phyloP scores from a whole-genome alignment of 2,113 vertebrate species.

The Pygathrix nemaeus region DNA sequence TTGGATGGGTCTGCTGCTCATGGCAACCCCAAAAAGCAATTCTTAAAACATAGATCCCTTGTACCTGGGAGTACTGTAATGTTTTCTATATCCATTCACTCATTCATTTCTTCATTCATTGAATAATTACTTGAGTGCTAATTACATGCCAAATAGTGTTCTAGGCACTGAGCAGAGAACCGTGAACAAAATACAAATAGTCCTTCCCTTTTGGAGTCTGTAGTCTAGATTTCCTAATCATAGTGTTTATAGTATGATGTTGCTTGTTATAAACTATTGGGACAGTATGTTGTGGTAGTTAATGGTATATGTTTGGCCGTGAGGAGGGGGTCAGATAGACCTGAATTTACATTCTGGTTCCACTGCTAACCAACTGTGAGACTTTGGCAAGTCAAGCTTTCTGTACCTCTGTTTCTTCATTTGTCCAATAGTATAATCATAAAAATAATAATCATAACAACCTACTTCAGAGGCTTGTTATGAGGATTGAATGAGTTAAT shows the following conservation, averaged over 20 bases:
- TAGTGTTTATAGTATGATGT: accelerated
- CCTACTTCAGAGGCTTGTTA: not conserved
- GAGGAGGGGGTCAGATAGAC: not conserved
- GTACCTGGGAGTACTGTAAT: too few species aligned
- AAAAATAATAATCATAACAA: accelerated
- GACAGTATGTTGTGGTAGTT: not conserved
- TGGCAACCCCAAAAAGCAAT: not conserved
- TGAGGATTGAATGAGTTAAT: not conserved
- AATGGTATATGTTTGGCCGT: not conserved
- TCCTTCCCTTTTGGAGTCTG: not conserved
- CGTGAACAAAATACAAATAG: not conserved
- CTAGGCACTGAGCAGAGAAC: not conserved
- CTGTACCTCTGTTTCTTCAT: not conserved
- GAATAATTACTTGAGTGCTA: not conserved
- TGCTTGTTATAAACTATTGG: not conserved
- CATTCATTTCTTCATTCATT: not conserved
- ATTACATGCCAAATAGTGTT: not conserved
- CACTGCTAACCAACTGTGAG: not conserved
- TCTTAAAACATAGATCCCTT: not conserved
- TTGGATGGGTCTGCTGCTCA: not conserved
- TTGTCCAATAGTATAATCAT: not conserved
- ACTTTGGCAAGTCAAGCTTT: not conserved
- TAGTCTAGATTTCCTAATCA: not conserved
- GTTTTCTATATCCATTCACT: not conserved
- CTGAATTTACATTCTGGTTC: not conserved